phyloP scores from a whole-genome alignment of 2,113 vertebrate genomes.

The Orycteropus afer region DNA sequence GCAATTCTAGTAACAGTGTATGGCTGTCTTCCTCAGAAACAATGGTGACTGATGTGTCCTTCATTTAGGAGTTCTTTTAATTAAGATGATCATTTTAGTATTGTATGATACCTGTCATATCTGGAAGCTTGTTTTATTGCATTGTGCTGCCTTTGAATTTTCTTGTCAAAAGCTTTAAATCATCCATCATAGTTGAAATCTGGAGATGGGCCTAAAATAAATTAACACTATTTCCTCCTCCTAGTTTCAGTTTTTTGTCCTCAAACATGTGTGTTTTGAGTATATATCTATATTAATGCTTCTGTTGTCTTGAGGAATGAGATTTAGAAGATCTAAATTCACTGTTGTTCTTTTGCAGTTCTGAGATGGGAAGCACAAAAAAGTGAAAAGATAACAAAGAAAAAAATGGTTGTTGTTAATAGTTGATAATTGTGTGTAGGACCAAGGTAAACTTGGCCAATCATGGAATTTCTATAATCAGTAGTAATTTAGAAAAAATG shows the following conservation, averaged over 20 bases:
- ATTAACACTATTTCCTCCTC: neutral
- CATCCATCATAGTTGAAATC: neutral
- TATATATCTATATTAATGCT: neutral
- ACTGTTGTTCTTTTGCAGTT: neutral
- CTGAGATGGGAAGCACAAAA: neutral
- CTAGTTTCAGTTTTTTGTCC: neutral
- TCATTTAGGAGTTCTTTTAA: neutral
- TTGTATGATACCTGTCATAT: neutral
- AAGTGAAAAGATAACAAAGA: neutral
- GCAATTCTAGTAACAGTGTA: neutral
- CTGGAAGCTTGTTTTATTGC: neutral
- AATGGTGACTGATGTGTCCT: neutral
- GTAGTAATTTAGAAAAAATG: conserved; percentile 35
- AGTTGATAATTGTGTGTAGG: neutral
- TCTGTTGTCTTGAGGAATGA: neutral
- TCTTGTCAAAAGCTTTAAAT: conserved; percentile 10
- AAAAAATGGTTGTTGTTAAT: neutral
- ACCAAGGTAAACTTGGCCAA: neutral
- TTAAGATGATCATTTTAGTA: neutral
- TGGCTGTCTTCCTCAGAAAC: conserved; percentile 2
- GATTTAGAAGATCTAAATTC: neutral
- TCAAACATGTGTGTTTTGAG: neutral
- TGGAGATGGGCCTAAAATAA: neutral
- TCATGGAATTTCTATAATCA: neutral
- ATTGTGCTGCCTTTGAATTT: neutral